These are phyloP conservation scores for Ectropis crepuscularia DNA, from an alignment of 2,888 invertebrate genomes.

Conservation along the genomic window DNA sequence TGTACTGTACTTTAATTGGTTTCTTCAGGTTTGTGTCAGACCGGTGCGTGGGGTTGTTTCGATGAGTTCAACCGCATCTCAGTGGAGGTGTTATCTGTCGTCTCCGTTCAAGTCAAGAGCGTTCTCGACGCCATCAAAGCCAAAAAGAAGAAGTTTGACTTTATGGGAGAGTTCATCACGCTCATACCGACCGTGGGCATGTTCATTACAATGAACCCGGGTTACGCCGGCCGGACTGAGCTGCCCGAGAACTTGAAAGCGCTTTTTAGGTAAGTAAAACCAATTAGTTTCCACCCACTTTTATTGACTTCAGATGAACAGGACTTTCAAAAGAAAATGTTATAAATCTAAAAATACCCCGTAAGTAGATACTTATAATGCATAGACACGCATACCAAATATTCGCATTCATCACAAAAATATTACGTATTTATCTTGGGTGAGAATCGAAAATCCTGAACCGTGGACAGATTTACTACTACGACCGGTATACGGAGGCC, in stretches of 20 bases:
- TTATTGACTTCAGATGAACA: too few relatives aligned
- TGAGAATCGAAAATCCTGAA: too few relatives aligned
- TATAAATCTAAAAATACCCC: too few relatives aligned
- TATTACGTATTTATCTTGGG: too few relatives aligned
- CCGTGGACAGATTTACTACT: too few relatives aligned
- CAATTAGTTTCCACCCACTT: too few relatives aligned
- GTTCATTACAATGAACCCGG: constrained; percentile 99
- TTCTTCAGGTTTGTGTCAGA: constrained; percentile 90
- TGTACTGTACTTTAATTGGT: not conserved
- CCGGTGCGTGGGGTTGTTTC: constrained; percentile 98
- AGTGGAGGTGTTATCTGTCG: constrained; percentile 97
- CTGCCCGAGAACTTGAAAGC: constrained; percentile 93
- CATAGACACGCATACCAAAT: too few relatives aligned
- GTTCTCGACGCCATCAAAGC: constrained; percentile 94
- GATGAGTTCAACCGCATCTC: constrained; percentile 98
- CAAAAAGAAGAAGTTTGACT: constrained; percentile 91
- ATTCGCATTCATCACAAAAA: too few relatives aligned
- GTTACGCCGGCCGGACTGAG: constrained; percentile 96
- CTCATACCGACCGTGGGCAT: constrained; percentile 92
- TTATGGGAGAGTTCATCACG: constrained; percentile 92
- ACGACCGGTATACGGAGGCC: too few relatives aligned
- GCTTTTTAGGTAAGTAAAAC: constrained; percentile 78
- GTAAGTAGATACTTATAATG: too few relatives aligned
- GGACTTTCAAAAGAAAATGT: too few relatives aligned
- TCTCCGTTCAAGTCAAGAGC: constrained; percentile 96